Percentiles rank a stretch among this genome's conserved stretches.
Conservation (phyloP, 2,888 invertebrate genomes). For the Phytoseiulus persimilis region DNA sequence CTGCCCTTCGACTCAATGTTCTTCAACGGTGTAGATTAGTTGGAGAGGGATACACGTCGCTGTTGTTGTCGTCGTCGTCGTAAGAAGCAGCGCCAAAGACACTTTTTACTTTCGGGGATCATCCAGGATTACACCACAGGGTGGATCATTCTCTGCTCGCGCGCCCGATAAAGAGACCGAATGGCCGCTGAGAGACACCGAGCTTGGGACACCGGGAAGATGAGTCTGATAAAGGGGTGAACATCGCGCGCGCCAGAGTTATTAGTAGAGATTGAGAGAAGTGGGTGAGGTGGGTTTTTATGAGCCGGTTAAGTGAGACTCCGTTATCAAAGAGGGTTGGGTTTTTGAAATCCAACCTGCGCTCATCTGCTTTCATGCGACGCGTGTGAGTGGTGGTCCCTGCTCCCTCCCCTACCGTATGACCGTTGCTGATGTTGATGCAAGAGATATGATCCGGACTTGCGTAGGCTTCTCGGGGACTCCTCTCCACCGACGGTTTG, state of each 20-base stretch:
- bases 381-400: not conserved
- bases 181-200: not conserved
- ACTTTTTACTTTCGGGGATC: slow-evolving; percentile 5
- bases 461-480: not conserved
- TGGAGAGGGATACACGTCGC: not conserved
- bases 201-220: not conserved
- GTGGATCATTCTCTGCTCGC: not conserved
- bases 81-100: not conserved
- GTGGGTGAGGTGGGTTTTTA: not conserved
- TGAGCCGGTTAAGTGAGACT: not conserved
- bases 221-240: not conserved
- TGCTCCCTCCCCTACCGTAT: not conserved
- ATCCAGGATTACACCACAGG: not conserved
- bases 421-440: not conserved
- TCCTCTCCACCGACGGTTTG: too few relatives aligned
- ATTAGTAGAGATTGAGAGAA: not conserved
- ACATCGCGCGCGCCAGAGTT: not conserved
- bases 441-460: not conserved
- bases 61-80: not conserved
- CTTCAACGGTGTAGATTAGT: not conserved
- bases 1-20: not conserved
- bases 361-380: not conserved
- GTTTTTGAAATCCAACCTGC: not conserved
- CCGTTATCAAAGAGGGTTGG: not conserved
- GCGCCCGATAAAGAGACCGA: not conserved